Evolutionary conservation across 2,113 vertebrate species (phyloP).

Genomic region (Mormoops blainvillei): DNA sequence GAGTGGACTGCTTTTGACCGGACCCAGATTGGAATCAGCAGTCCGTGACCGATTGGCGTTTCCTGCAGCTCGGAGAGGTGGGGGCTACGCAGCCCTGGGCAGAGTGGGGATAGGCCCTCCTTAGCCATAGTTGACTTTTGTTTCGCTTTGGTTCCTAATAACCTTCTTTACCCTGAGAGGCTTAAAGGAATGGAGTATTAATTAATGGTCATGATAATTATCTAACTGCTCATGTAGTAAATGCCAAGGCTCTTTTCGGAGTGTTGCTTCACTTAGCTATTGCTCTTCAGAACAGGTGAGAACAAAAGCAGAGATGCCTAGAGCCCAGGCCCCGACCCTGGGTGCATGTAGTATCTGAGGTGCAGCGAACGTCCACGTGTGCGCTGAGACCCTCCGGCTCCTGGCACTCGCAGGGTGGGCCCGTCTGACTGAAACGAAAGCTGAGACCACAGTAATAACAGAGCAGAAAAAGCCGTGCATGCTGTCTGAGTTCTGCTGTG

Average conservation of each 20-base stretch:
- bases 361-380: rapidly evolving
- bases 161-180: not conserved
- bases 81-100: not conserved
- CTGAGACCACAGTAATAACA: not conserved
- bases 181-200: not conserved
- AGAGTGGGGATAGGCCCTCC: not conserved
- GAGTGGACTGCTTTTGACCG: not conserved
- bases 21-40: not conserved
- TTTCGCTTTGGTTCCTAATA: not conserved
- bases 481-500: not conserved
- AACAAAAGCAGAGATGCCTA: not conserved
- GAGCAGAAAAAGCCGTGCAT: too few relatives aligned
- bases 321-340: not conserved
- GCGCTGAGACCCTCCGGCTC: rapidly evolving
- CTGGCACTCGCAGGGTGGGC: not conserved
- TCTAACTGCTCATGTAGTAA: not conserved
- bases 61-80: not conserved
- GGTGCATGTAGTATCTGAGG: rapidly evolving
- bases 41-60: not conserved
- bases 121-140: not conserved
- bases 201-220: not conserved
- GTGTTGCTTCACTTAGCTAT: rapidly evolving
- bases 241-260: not conserved
- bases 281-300: rapidly evolving
- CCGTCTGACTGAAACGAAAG: not conserved